Evolutionary conservation across 2,888 invertebrate species (phyloP).

Genomic region (Diarsia mendica): DNA sequence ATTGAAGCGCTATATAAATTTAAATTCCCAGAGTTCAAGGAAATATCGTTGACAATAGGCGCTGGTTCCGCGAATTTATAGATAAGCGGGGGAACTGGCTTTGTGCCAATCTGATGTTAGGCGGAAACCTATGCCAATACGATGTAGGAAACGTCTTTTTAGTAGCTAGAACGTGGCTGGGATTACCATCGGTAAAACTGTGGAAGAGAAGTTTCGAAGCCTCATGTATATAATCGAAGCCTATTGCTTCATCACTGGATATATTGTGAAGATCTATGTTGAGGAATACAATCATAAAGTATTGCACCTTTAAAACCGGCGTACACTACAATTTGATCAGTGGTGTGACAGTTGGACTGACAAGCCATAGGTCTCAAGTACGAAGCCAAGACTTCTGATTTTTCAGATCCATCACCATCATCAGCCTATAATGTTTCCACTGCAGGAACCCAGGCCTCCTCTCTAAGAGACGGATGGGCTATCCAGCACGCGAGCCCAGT

Average conservation of each 20-base stretch:
- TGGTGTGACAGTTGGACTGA: too few species aligned
- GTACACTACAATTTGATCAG: neutral
- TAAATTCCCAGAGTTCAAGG: neutral
- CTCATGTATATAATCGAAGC: neutral
- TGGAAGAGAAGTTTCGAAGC: neutral
- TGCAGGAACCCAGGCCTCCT: too few species aligned
- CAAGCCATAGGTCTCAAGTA: too few species aligned
- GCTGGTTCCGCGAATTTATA: constrained; percentile 9
- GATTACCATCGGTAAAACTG: neutral
- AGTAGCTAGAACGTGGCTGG: neutral
- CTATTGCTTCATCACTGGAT: too few species aligned
- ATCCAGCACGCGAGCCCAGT: too few species aligned
- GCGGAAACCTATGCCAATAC: constrained; percentile 19
- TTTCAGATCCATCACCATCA: too few species aligned
- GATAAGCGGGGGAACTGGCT: constrained; percentile 11
- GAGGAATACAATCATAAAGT: neutral
- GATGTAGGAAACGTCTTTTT: constrained; percentile 7
- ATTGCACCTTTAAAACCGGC: too few species aligned
- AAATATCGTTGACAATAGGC: constrained; percentile 10
- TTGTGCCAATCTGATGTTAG: constrained; percentile 26
- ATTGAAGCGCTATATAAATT: neutral
- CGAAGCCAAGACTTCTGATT: too few species aligned
- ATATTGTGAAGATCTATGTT: neutral
- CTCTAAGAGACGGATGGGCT: too few species aligned
- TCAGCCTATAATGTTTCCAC: too few species aligned